phyloP scores from a whole-genome alignment of 2,113 vertebrate species.

The Martes martes region DNA sequence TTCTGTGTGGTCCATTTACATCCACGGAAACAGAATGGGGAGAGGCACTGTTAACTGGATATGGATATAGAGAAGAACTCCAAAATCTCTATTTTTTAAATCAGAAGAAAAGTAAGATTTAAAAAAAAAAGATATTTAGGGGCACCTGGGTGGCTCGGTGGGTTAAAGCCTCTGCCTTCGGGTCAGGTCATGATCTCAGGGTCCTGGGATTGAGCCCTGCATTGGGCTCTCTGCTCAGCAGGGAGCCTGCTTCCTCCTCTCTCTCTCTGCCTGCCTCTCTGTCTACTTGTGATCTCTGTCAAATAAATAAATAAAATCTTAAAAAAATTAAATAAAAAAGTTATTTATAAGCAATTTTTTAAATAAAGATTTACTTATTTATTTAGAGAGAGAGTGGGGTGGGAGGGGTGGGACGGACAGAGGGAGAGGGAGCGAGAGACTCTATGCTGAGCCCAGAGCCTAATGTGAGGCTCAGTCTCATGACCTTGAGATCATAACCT shows the following conservation, averaged over 20 bases:
- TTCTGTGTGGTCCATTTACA: neutral
- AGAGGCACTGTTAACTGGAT: neutral
- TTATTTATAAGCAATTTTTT: neutral
- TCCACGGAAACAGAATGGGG: neutral
- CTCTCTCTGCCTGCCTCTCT: no score
- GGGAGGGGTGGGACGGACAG: neutral
- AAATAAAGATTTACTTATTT: neutral
- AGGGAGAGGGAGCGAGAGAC: neutral
- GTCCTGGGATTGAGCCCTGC: no score
- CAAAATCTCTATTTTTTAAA: neutral
- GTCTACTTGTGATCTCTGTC: no score
- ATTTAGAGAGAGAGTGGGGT: neutral
- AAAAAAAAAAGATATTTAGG: neutral
- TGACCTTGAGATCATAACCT: neutral
- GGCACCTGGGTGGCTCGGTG: no score
- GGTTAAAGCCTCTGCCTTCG: no score
- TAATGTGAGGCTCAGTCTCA: neutral
- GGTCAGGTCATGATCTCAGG: no score
- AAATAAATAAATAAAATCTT: no score
- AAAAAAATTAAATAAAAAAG: neutral
- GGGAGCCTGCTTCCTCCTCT: no score
- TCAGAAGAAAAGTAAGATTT: neutral
- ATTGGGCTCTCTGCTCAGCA: no score
- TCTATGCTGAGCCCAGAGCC: neutral
- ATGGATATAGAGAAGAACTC: neutral